Conservation (phyloP, 1,140 invertebrate genomes). For the Schmidtea mediterranea region DNA sequence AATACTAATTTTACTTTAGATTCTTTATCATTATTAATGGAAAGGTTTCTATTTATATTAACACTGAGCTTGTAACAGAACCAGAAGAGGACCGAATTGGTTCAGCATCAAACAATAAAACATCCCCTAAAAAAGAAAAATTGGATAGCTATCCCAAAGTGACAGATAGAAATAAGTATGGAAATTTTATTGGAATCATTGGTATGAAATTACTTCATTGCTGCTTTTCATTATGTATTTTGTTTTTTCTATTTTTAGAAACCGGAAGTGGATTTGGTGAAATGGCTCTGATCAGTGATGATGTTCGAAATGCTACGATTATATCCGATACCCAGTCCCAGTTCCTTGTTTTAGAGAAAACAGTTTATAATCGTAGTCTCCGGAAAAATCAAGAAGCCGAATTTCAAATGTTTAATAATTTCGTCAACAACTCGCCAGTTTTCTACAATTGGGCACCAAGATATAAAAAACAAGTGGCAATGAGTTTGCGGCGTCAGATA, state of each 20-base stretch:
- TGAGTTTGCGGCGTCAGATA: constrained; percentile 20
- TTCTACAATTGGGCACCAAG: constrained; percentile 21
- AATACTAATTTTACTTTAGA: constrained; percentile 9
- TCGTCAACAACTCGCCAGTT: constrained; percentile 15
- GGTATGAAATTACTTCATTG: constrained; percentile 3
- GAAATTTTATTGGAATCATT: constrained; percentile 9
- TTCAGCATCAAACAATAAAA: no score
- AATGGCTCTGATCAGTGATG: constrained; percentile 18
- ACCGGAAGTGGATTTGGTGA: constrained; percentile 21
- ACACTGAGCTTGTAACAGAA: background rate
- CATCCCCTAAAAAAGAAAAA: no score
- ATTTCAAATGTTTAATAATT: constrained; percentile 15
- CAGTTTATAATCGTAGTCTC: constrained; percentile 21
- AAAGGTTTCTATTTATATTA: constrained; percentile 19
- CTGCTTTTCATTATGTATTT: no score
- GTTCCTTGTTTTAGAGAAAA: constrained; percentile 15
- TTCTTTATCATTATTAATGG: constrained; percentile 20
- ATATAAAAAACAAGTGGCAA: constrained; percentile 21
- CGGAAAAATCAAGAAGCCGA: constrained; percentile 16
- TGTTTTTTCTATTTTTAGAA: constrained; percentile 10
- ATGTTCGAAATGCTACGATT: constrained; percentile 17
- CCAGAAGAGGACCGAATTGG: no score
- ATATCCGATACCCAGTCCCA: constrained; percentile 16
- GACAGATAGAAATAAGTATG: constrained; percentile 8
- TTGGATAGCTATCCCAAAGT: no score